Base-by-base conservation (phyloP, 1,140 invertebrate genomes). In the Pseudoatta argentina region DNA sequence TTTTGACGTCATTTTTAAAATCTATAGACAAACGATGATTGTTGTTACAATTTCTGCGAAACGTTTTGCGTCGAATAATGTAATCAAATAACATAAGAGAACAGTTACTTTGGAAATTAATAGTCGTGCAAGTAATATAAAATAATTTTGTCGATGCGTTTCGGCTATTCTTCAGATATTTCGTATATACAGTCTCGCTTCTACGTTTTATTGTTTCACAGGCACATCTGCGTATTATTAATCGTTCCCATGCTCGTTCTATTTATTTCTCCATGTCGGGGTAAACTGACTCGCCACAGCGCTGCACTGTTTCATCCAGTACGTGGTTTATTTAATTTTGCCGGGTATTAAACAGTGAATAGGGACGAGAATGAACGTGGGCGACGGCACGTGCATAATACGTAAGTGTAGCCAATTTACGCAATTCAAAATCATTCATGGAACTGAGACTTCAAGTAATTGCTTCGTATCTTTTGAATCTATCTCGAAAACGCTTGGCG, bases 301-400 rank as follows among this genome's bases (percentile, higher is more conserved):
- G 18, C 27, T 51, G 48, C 16, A 57, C 88, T 87, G 87, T 79
- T 87, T 53, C 61, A 91, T 81, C 27, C 72, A 77, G 61, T 81
- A 66, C n/a, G 24, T 12, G 12, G 71, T 89, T 89, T 88, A 83
- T 91, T 88, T 73, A 82, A 73, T 89, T 86, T 88, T 55, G 53
- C 24, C 48, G 55, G 82, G n/a, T 64, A 87, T 86, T 72, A 89
- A 87, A 87, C 86, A 87, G 76, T 72, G 88, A 53, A 34, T 72
- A 51, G 53, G 30, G 53, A 75, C 55, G 63, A 85, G 83, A 91
- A 88, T 88, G 76, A 73, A 64, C 30, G 86, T 89, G 57, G 89
- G 89, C 78, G 79, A 51, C 66, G 66, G 69, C 48, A 63, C 69
- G 61, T n/a, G 53, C 73, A 12, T n/a, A 59, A 39, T 59, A 12